These are phyloP conservation scores for Passer domesticus DNA, from an alignment of 2,113 vertebrate species.

Conservation along the genomic window DNA sequence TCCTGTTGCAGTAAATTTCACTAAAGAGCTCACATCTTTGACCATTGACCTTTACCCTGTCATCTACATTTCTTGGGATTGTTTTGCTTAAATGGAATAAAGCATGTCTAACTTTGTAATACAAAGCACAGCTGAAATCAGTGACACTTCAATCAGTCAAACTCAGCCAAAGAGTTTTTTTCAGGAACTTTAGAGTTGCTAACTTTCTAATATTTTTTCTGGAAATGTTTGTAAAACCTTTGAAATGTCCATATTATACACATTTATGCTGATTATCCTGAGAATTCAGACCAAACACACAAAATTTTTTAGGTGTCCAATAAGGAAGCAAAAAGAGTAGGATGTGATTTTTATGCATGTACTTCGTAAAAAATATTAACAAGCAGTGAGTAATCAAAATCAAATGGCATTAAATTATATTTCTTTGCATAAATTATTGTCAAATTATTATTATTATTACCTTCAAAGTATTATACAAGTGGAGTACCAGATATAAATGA, in stretches of 20 bases:
- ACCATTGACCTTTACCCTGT: neutral
- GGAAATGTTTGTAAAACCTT: neutral
- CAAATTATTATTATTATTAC: neutral
- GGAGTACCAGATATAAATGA: neutral
- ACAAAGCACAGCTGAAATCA: constrained; percentile 65
- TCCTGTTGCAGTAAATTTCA: neutral
- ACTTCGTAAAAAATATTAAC: neutral
- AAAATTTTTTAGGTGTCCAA: neutral
- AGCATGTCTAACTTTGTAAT: constrained; percentile 52
- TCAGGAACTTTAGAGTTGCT: neutral
- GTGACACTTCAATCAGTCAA: constrained; percentile 65
- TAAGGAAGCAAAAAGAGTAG: neutral
- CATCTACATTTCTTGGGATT: neutral
- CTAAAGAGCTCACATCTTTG: neutral
- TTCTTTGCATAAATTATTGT: constrained; percentile 12
- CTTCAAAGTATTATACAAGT: neutral
- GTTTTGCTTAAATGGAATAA: constrained; percentile 62
- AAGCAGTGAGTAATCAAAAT: neutral
- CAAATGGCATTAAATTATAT: neutral
- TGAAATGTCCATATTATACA: neutral
- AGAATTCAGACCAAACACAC: neutral
- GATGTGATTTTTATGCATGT: neutral
- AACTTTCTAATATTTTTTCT: neutral
- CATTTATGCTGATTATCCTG: neutral
- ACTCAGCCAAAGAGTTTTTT: neutral